Percentiles rank a stretch among this genome's conserved stretches.
Conservation (phyloP, 2,797 vertebrate species). For the Cryptoprocta ferox region DNA sequence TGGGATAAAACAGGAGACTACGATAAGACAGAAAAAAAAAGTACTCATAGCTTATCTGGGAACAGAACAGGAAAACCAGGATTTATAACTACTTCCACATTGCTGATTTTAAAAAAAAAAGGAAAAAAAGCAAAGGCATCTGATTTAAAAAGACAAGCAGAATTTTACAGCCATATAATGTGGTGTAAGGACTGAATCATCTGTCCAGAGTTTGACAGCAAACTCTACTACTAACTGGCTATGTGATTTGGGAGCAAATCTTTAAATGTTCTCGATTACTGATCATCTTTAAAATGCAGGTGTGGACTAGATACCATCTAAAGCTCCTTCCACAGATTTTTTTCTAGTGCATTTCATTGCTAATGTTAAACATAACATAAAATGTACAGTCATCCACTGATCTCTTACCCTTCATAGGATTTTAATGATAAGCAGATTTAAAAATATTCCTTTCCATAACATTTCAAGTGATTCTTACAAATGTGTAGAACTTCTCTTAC, state of each 20-base stretch:
- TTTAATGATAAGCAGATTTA: background rate
- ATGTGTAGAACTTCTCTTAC: background rate
- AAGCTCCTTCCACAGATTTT: background rate
- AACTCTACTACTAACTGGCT: background rate
- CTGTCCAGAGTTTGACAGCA: background rate
- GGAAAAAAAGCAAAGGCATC: background rate
- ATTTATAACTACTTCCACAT: background rate
- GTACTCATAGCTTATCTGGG: background rate
- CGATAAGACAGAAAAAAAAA: background rate
- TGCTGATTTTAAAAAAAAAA: background rate
- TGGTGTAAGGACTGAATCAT: background rate
- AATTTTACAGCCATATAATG: background rate
- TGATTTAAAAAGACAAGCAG: background rate
- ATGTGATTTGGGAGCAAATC: background rate
- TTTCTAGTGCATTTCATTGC: background rate
- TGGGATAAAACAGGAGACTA: background rate
- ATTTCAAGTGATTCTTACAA: background rate
- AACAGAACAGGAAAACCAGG: background rate
- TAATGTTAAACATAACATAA: slow-evolving; percentile 32
- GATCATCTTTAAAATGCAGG: background rate
- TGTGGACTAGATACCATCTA: background rate
- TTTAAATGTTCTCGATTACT: background rate
- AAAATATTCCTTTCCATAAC: background rate
- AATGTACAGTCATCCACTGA: background rate
- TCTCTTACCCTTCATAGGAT: background rate